Percentiles rank a stretch among this genome's conserved stretches.
Conservation (phyloP, 2,797 vertebrate genomes). For the Chrosomus eos region DNA sequence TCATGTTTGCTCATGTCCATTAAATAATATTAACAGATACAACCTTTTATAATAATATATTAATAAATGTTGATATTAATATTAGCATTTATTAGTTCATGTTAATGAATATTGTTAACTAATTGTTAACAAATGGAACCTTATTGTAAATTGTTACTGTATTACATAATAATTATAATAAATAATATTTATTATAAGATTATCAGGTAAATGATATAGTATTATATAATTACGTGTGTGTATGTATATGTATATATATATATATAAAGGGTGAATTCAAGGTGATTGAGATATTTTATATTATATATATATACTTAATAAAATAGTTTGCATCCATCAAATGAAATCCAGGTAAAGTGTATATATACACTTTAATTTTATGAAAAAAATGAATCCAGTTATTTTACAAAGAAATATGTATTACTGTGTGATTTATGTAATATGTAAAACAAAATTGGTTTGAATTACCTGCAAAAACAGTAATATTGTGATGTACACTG, state of each 20-base stretch:
- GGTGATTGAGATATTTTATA: too few species aligned
- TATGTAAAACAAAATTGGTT: not conserved
- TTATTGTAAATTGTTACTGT: not conserved
- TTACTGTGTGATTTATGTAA: not conserved
- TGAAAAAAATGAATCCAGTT: not conserved
- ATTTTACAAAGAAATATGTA: not conserved
- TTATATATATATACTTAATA: too few species aligned
- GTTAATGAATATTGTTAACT: not conserved
- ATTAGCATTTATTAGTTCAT: not conserved
- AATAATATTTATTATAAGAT: not conserved
- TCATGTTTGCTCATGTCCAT: not conserved
- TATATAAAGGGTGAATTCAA: too few species aligned
- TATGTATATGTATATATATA: too few species aligned
- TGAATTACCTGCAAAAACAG: not conserved
- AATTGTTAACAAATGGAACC: not conserved
- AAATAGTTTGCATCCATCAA: too few species aligned
- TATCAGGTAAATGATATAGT: too few species aligned
- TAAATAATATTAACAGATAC: not conserved
- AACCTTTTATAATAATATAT: not conserved
- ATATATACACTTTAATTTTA: too few species aligned
- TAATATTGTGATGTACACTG: not conserved
- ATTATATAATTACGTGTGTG: too few species aligned
- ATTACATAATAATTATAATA: not conserved
- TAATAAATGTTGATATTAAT: not conserved
- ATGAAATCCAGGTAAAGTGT: too few species aligned